Base-by-base conservation (phyloP, 2,888 invertebrate species). In the Scaptomyza tumidula region DNA sequence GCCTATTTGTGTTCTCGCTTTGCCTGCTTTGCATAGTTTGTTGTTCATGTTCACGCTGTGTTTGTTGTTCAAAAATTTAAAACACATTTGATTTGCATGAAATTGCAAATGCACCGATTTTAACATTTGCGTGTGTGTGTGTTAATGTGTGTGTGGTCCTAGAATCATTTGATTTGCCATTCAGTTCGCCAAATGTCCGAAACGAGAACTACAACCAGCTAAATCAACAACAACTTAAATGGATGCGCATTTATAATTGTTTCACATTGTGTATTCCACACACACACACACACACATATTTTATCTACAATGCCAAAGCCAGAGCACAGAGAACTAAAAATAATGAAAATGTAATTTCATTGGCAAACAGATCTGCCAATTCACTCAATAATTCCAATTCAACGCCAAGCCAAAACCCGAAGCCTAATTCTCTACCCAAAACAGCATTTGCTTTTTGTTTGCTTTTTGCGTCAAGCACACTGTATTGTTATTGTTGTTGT, bases 41-140 rank as follows among this genome's bases (percentile, higher is more conserved):
- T 9, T 61, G 46, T 49, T 59, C 48, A 9, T 27, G 41, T 27
- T 44, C 0, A 27, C 41, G 39, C 13, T 45, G 24, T 44, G 16
- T 16, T n/a, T 19, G 13, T 43, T 57, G 14, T 53, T 86, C 63
- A 60, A 75, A 88, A 80, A 73, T 84, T 86, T 88, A 59, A 76
- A 87, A 82, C 89, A 87, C 85, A 88, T 85, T 85, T 87, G 86
- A 87, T 85, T 88, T 88, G 79, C 88, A 85, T 87, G 82, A 73
- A 85, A 70, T 75, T 86, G 75, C 67, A 83, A 76, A 80, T 55
- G 31, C 52, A 61, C 53, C 48, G 1, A 60, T 79, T 68, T 72
- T 67, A 33, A 33, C 10, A 7, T 33, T 10, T 14, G 37, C 1
- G 39, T 14, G n/a, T 39, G 14, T 39, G n/a, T 39, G 74, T 73